Evolutionary conservation across 2,888 invertebrate genomes (phyloP).

Genomic region (Eumacrocentrus americanus): DNA sequence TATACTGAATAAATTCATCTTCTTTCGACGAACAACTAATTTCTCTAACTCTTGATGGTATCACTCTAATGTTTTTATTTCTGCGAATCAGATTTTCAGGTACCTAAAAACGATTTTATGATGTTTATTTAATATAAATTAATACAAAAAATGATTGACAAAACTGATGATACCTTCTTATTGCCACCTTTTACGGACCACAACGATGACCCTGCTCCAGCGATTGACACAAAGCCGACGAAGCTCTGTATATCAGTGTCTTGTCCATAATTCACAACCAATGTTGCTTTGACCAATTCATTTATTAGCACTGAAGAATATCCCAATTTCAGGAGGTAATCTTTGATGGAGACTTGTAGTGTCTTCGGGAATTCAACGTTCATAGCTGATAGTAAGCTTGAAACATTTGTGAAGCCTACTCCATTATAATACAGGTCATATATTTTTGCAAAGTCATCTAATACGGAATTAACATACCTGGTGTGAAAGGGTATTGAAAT

Average conservation of each 20-base stretch:
- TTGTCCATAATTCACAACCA: constrained; percentile 70
- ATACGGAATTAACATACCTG: constrained; percentile 43
- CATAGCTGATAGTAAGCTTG: constrained; percentile 64
- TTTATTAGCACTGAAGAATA: constrained; percentile 63
- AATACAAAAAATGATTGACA: neutral
- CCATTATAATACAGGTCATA: constrained; percentile 65
- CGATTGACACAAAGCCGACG: constrained; percentile 61
- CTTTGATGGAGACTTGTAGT: constrained; percentile 56
- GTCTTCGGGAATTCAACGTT: constrained; percentile 62
- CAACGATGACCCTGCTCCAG: constrained; percentile 64
- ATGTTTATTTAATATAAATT: neutral
- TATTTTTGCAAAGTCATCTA: constrained; percentile 62
- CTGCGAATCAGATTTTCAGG: constrained; percentile 49
- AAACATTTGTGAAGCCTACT: constrained; percentile 63
- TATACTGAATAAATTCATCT: constrained; percentile 40
- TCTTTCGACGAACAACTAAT: constrained; percentile 40
- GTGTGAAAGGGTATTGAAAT: neutral
- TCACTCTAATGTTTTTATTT: constrained; percentile 44
- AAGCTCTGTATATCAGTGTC: constrained; percentile 65
- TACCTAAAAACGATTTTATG: constrained; percentile 43
- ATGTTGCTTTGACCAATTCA: constrained; percentile 65
- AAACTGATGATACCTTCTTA: constrained; percentile 53
- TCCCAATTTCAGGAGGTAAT: constrained; percentile 59
- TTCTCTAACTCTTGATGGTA: constrained; percentile 46
- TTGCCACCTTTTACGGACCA: constrained; percentile 71